Evolutionary conservation across 2,888 invertebrate species (phyloP), one percentile per base, ranked within the genome.

Genomic region (Eristalis tenax): DNA sequence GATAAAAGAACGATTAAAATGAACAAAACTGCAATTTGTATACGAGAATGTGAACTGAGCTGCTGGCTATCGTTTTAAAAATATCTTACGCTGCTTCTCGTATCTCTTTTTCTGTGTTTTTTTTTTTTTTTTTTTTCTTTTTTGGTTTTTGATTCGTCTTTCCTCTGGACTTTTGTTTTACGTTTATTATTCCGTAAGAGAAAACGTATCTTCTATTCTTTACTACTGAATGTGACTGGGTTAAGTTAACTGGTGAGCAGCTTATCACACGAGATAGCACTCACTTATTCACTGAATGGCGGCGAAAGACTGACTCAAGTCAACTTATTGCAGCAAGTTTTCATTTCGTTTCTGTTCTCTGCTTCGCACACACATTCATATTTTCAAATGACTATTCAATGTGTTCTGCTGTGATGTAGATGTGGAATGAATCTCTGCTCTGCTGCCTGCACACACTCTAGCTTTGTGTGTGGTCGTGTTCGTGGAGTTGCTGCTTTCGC

Each of bases 241-340:
- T 8, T 50, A 18, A 3, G n/a, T n/a, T 50, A 50, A 50, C 43
- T 71, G 59, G 28, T 61, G 18, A 56, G 64, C 11, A 56, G 64
- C 11, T 59, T 76, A 50, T 50, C 50, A 50, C 50, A 50, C 50
- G 50, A 18, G 50, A 50, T 50, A 50, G 70, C 78, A 70, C 74
- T 82, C 61, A 40, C 59, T 82, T 15, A 70, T 83, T 70, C 69
- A 75, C 74, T 73, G 83, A 87, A 83, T 76, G 87, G 79, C 79
- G 79, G 75, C 73, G 64, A 26, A 80, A 83, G 87, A 87, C 87
- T 87, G 87, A 83, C 87, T 87, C 83, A 73, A 83, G 73, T 87
- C 83, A 69, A 76, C 83, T 87, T 83, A 80, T 73, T 79, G 87
- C 87, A 87, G 68, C 75, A 83, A 82, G 79, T 87, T 87, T 87